phyloP scores from a whole-genome alignment of 2,113 vertebrate genomes.

The Tragelaphus strepsiceros region DNA sequence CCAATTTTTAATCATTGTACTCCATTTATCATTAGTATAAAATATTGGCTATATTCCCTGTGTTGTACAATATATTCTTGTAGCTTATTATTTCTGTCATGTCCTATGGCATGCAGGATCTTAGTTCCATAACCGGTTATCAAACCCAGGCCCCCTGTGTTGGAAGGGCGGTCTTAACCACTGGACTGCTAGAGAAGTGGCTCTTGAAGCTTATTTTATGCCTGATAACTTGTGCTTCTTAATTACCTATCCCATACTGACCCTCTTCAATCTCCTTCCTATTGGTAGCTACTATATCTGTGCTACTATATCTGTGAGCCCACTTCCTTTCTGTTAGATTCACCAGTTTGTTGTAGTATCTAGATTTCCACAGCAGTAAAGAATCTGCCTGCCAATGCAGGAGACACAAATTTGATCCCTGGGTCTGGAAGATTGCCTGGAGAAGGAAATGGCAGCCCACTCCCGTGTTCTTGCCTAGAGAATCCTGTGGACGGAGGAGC shows the following conservation, averaged over 20 bases:
- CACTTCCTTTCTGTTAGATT: neutral
- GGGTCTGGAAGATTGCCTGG: neutral
- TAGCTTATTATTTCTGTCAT: neutral
- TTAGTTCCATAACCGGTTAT: neutral
- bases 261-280: neutral
- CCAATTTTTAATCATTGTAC: neutral
- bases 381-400: neutral
- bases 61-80: neutral
- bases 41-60: neutral
- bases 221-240: neutral
- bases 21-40: neutral
- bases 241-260: neutral
- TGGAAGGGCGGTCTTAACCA: neutral
- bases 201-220: neutral
- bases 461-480: neutral
- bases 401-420: neutral
- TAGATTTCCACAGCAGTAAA: neutral
- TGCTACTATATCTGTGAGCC: neutral
- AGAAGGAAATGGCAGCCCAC: neutral
- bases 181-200: neutral
- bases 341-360: neutral
- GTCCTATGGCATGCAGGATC: neutral
- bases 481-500: neutral
- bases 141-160: neutral
- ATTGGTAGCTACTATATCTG: neutral